Evolutionary conservation across 2,797 vertebrate genomes (phyloP).

Genomic region (Squalus acanthias): DNA sequence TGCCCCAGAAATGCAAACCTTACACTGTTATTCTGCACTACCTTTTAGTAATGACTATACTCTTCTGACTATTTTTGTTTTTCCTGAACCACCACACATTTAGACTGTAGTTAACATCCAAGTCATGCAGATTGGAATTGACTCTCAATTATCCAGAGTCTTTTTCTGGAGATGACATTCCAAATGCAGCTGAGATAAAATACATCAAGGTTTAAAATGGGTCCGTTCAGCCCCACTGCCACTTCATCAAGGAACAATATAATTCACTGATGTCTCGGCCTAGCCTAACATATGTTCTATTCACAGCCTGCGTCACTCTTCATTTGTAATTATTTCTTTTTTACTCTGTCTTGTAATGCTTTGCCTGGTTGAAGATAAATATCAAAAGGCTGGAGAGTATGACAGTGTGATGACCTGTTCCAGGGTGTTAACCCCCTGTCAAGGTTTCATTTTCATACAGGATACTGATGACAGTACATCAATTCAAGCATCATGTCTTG

Average conservation of each 20-base stretch:
- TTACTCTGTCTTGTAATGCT: constrained; percentile 66
- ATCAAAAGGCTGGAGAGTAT: constrained; percentile 66
- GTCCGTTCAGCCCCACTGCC: constrained; percentile 81
- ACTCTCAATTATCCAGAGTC: constrained; percentile 84
- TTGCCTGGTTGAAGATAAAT: constrained; percentile 75
- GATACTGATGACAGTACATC: constrained; percentile 69
- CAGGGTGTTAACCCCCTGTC: constrained; percentile 74
- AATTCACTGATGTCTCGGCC: constrained; percentile 73
- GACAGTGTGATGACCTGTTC: constrained; percentile 72
- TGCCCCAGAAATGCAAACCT: background rate
- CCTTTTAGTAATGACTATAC: background rate
- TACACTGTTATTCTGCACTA: background rate
- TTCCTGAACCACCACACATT: constrained; percentile 53
- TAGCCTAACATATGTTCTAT: constrained; percentile 87
- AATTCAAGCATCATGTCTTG: constrained; percentile 67
- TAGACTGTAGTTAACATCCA: constrained; percentile 59
- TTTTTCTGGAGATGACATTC: constrained; percentile 78
- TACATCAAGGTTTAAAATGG: constrained; percentile 91
- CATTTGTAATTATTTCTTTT: constrained; percentile 82
- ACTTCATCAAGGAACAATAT: constrained; percentile 72
- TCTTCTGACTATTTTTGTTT: constrained; percentile 44
- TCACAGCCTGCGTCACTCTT: constrained; percentile 83
- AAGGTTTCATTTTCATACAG: constrained; percentile 69
- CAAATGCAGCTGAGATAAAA: constrained; percentile 85
- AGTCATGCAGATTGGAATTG: constrained; percentile 78